Conservation (phyloP, 1,140 invertebrate species). For the Tribolium madens region DNA sequence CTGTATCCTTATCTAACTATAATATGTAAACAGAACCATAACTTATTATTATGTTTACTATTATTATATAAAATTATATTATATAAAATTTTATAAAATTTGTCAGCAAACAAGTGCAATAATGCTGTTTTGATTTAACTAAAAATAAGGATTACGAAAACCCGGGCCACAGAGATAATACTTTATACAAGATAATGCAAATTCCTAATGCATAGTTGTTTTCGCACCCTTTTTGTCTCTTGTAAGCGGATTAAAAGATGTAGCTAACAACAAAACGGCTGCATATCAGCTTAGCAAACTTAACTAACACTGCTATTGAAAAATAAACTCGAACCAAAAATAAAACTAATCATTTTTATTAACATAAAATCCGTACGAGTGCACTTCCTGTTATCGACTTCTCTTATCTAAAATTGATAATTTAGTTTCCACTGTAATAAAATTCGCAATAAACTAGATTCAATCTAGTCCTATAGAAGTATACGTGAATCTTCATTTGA, state of each 20-base stretch:
- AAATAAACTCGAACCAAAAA: neutral
- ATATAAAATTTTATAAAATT: too few relatives aligned
- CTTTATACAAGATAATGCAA: neutral
- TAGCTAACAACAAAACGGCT: neutral
- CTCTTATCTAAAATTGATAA: neutral
- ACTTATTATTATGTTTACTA: too few relatives aligned
- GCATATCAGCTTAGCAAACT: neutral
- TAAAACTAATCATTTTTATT: neutral
- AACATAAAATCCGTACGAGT: neutral
- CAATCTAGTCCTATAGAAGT: neutral
- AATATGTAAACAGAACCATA: too few relatives aligned
- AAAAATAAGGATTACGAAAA: too few relatives aligned
- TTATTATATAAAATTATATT: too few relatives aligned
- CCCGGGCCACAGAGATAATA: too few relatives aligned
- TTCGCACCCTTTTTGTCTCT: neutral
- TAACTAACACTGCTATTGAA: neutral
- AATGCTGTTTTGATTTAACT: too few relatives aligned
- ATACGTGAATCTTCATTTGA: neutral
- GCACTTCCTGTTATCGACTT: neutral
- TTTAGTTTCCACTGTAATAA: neutral
- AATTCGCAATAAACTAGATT: neutral
- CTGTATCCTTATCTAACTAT: too few relatives aligned
- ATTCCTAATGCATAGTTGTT: neutral
- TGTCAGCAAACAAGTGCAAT: too few relatives aligned
- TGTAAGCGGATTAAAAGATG: neutral